Conservation (phyloP, 64 coral and sea anemone genomes). For the Catalaphyllia jardinei region DNA sequence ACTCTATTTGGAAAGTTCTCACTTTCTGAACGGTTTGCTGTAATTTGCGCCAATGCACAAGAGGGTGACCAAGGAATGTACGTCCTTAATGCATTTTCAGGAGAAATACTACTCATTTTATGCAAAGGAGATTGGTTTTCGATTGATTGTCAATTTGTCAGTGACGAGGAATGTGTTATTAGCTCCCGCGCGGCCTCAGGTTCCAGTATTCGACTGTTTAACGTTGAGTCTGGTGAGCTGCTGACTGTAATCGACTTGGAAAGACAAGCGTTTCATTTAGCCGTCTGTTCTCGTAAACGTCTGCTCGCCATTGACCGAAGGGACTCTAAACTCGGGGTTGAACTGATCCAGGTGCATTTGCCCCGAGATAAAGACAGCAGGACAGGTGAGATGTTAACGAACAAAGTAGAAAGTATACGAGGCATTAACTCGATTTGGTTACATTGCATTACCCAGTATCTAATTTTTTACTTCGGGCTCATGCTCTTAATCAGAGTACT, state of each 20-base stretch:
- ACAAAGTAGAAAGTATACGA: too few species aligned
- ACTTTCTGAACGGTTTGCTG: neutral
- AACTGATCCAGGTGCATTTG: neutral
- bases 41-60: neutral
- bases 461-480: too few species aligned
- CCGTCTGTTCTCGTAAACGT: neutral
- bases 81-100: neutral
- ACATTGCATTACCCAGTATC: too few species aligned
- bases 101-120: neutral
- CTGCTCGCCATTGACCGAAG: neutral
- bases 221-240: slow-evolving; percentile 2
- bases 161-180: neutral
- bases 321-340: neutral
- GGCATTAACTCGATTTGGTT: too few species aligned
- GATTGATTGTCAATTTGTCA: neutral
- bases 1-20: neutral
- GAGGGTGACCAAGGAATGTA: neutral
- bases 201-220: neutral
- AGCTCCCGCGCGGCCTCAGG: neutral
- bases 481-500: too few species aligned
- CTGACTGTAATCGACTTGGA: neutral
- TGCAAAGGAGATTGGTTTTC: neutral
- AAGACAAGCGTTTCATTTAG: neutral
- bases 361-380: neutral
- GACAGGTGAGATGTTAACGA: neutral